Conservation (phyloP, 2,888 invertebrate species). For the Thyatira batis region DNA sequence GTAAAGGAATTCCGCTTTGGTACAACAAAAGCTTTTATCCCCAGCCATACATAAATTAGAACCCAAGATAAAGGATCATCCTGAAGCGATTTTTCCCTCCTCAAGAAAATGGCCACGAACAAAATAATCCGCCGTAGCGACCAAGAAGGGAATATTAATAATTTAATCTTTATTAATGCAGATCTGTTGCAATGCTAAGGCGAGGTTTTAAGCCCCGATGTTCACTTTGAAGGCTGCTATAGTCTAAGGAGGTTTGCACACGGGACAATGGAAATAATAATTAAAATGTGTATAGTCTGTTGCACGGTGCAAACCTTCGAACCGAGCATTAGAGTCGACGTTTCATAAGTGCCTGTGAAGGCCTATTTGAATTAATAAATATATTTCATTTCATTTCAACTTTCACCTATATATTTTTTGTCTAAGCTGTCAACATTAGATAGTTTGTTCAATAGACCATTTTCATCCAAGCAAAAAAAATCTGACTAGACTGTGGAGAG, state of each 20-base stretch:
- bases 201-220: not conserved
- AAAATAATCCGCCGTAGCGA: not conserved
- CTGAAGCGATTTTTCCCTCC: not conserved
- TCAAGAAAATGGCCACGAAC: not conserved
- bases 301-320: too few relatives aligned
- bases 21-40: not conserved
- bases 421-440: too few relatives aligned
- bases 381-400: too few relatives aligned
- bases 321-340: too few relatives aligned
- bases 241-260: not conserved
- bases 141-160: slow-evolving; percentile 4
- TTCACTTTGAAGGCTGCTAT: not conserved
- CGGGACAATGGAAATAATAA: not conserved
- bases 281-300: not conserved
- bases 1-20: not conserved
- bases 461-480: too few relatives aligned
- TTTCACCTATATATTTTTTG: too few relatives aligned
- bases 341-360: too few relatives aligned
- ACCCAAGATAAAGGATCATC: not conserved
- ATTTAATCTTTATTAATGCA: slow-evolving; percentile 5
- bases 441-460: too few relatives aligned
- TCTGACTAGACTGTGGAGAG: too few relatives aligned
- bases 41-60: not conserved
- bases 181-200: not conserved
- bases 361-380: too few relatives aligned